Base-by-base conservation (phyloP, 2,113 vertebrate species). In the Dendropsophus ebraccatus region DNA sequence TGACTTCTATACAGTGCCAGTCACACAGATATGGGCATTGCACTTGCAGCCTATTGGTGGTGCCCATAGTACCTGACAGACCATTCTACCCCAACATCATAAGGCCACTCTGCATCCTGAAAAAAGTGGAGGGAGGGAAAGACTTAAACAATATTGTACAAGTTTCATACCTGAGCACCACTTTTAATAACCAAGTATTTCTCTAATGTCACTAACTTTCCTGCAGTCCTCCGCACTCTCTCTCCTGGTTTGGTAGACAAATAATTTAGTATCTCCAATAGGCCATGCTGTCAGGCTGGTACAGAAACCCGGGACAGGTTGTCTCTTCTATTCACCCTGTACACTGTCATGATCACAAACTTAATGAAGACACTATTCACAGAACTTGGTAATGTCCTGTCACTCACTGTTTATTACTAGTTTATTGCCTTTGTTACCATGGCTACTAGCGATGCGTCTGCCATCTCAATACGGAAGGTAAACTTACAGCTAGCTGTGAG, bases 401-500 rank as follows among this genome's bases (percentile, higher is more conserved):
- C 56, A 41, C 35, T 80, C 35, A 19, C 1, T 54, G 73, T 30
- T n/a, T 54, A 41, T 80, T 80, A 80, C 62, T 62, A 80, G 35
- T 62, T 80, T 45, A 45, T 37, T 62, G 52, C 28, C 32, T 58
- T 75, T 79, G 56, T 62, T 80, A 28, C 78, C 35, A 80, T 45
- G 37, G 37, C 23, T 25, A 62, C 78, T 2, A 0, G 21, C 58
- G 28, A 56, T 50, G 73, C 13, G 11, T 9, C 41, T 19, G 74
- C 52, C 32, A 30, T 75, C 73, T 16, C 23, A 49, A 75, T 75
- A 35, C 6, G 28, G 30, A 37, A n/a, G 52, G 6, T 8, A 62
- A 62, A 5, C 56, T 45, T 19, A 3, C 13, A 35, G 21, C 41
- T 12, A 35, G 17, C 11, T 16, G 32, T 30, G 2, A 69, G 32